Base-by-base conservation (phyloP, 2,797 vertebrate genomes). In the Semotilus atromaculatus region DNA sequence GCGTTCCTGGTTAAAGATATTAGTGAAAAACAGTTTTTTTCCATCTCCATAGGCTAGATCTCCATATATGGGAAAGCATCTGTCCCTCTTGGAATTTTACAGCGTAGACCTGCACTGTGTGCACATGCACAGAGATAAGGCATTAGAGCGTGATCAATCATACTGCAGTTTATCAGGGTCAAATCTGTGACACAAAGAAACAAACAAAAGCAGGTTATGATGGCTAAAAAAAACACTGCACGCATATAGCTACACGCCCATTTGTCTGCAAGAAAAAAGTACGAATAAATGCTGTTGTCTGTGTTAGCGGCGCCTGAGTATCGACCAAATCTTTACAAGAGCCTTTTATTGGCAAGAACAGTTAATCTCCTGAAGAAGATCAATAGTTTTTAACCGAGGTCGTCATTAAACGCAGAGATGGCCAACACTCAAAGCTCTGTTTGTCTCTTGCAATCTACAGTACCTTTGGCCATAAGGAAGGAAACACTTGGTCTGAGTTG, bases 281-380 rank as follows among this genome's bases (percentile, higher is more conserved):
- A 84, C 34, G 79, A 75, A 60, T 78, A 81, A 81, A 26, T 26
- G 77, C 36, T 79, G 38, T 85, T 87, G 85, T 82, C 86, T 75
- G 83, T 81, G 80, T 79, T 38, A 77, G 76, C 34, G 94, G 94
- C 93, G 93, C 93, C 94, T 91, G 88, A 26, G 84, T 93, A 96
- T 96, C 89, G 95, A 95, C 92, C 91, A 40, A 11, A 89, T 93
- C 94, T 92, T 93, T 93, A 93, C 92, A 94, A 93, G 93, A 91
- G 92, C 91, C 91, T 92, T 90, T 92, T 94, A 94, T 95, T 92
- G 94, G 90, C 92, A 94, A 92, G 93, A 92, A 85, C 92, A 94
- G 94, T 95, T 96, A 94, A 96, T 94, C 94, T 95, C 92, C 93
- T 90, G 90, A 86, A 90, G 85, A 86, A 86, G 89, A 94, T 95